Evolutionary conservation across 2,113 vertebrate genomes (phyloP).

Genomic region (Lutjanus erythropterus): DNA sequence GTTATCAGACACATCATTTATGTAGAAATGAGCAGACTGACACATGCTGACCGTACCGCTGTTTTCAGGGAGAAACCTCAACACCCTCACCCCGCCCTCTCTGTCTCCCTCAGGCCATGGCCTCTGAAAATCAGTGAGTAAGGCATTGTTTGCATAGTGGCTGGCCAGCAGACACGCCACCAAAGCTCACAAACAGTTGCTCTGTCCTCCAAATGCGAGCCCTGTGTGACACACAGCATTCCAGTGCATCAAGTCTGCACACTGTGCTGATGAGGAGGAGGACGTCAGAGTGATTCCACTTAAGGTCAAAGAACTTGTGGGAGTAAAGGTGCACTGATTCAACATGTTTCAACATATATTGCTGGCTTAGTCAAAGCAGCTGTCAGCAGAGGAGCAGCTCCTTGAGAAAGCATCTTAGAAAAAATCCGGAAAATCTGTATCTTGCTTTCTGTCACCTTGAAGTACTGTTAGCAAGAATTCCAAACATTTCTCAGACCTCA

Average conservation of each 20-base stretch:
- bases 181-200: constrained; percentile 54
- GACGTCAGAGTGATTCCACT: background rate
- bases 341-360: background rate
- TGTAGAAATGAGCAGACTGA: background rate
- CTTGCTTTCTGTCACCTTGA: background rate
- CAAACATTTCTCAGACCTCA: background rate
- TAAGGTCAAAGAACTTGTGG: background rate
- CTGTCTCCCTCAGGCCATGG: constrained; percentile 26
- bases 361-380: background rate
- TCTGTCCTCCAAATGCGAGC: constrained; percentile 41
- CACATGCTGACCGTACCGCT: background rate
- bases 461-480: background rate
- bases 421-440: too few species aligned
- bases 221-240: constrained; percentile 18
- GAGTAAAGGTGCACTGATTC: background rate
- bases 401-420: background rate
- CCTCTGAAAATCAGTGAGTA: constrained; percentile 42
- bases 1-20: background rate
- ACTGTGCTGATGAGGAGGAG: background rate
- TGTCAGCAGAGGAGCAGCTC: background rate
- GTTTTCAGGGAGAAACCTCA: constrained; percentile 15
- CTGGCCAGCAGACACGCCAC: constrained; percentile 39
- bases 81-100: constrained; percentile 1
- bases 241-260: constrained; percentile 22
- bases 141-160: constrained; percentile 54